Conservation (phyloP, 1,140 invertebrate species). For the Tribolium madens region DNA sequence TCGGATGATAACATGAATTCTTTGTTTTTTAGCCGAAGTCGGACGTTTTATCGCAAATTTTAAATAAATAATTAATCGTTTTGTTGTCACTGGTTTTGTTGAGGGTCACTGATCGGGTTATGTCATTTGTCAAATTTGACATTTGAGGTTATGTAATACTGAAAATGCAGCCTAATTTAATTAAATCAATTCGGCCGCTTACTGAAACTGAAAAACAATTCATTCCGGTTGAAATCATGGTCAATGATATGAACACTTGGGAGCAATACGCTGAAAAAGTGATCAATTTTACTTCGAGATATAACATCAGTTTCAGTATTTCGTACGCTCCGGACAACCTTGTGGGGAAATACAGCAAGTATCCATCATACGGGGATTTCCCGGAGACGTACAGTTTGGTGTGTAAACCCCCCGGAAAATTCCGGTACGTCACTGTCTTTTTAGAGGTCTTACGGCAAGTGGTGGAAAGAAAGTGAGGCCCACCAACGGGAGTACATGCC, state of each 20-base stretch:
- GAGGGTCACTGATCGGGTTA: too few relatives aligned
- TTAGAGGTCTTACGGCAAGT: conserved; percentile 89
- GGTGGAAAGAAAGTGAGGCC: conserved; percentile 87
- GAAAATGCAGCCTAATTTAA: conserved; percentile 13
- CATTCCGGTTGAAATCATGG: conserved; percentile 39
- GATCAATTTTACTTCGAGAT: conserved; percentile 88
- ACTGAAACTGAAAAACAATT: not conserved
- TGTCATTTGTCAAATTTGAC: not conserved
- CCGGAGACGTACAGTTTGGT: conserved; percentile 91
- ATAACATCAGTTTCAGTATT: conserved; percentile 87
- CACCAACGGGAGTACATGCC: conserved; percentile 77
- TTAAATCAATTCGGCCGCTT: conserved; percentile 34
- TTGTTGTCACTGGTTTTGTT: too few relatives aligned
- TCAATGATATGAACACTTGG: conserved; percentile 63
- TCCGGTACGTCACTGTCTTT: conserved; percentile 49
- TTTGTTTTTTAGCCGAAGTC: too few relatives aligned
- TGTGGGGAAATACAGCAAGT: conserved; percentile 84
- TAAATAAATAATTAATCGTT: too few relatives aligned
- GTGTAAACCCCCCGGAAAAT: conserved; percentile 59
- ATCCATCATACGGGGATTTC: conserved; percentile 90
- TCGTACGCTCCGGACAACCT: conserved; percentile 90
- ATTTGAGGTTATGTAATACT: conserved; percentile 3
- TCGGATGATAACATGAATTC: too few relatives aligned
- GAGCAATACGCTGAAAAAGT: conserved; percentile 79
- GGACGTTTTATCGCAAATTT: too few relatives aligned